Percentiles rank a stretch among this genome's conserved stretches.
phyloP scores from a whole-genome alignment of 2,113 vertebrate species.

The Trinectes maculatus region DNA sequence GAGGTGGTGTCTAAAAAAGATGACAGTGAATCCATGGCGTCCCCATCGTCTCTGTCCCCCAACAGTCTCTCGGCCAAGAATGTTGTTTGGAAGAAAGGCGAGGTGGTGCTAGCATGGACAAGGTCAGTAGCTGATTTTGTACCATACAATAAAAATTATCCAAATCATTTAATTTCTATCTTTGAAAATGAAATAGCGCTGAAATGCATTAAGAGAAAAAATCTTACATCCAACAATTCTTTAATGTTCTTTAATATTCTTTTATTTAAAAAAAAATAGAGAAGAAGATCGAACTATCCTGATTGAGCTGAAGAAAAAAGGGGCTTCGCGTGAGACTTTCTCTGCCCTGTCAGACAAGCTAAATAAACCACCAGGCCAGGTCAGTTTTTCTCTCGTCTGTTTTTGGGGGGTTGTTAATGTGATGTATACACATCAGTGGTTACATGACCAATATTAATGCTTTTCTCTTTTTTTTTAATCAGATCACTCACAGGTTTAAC shows the following conservation, averaged over 20 bases:
- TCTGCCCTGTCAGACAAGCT: constrained; percentile 85
- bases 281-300: constrained; percentile 94
- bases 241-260: too few species aligned
- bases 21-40: constrained; percentile 1
- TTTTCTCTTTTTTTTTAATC: too few species aligned
- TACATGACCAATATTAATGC: too few species aligned
- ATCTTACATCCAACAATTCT: too few species aligned
- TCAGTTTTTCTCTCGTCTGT: constrained; percentile 43
- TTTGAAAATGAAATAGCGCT: too few species aligned
- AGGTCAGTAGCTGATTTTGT: constrained; percentile 81
- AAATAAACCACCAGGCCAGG: constrained; percentile 89
- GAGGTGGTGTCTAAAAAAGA: constrained; percentile 61
- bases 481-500: constrained; percentile 93
- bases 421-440: neutral
- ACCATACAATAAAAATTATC: too few species aligned
- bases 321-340: constrained; percentile 90
- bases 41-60: constrained; percentile 67
- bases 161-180: too few species aligned
- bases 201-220: too few species aligned
- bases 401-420: neutral
- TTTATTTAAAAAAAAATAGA: too few species aligned
- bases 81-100: constrained; percentile 93
- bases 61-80: constrained; percentile 92
- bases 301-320: constrained; percentile 88
- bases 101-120: constrained; percentile 92